Base-by-base conservation (phyloP, 2,797 vertebrate species). In the Lindbergichthys nudifrons region DNA sequence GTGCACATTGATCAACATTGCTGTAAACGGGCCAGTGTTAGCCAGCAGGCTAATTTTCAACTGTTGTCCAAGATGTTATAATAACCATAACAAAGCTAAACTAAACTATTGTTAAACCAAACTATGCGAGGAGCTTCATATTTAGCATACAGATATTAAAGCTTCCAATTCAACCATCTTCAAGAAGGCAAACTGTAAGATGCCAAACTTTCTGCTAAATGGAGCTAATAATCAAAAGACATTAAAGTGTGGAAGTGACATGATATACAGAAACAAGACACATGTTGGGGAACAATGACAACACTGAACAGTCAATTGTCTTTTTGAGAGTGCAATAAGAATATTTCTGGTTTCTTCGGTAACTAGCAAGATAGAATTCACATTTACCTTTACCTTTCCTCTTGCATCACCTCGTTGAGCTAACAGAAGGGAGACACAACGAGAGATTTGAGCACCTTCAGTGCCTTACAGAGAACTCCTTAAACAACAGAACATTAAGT, bases 331-430 rank as follows among this genome's bases (percentile, higher is more conserved):
- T 12, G 47, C 0, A 7, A 39, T 41, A 1, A 32, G 12, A 59
- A 15, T 30, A 41, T 43, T n/a, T 18, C 9, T 36, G 32, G 18
- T 36, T 32, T 47, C 8, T 14, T 14, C 14, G 13, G 14, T 48
- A 7, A 36, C 14, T 39, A n/a, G 6, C 4, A 9, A 41, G 13
- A 65, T 5, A 41, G 30, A 45, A 56, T 32, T 42, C 14, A 53
- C 2, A 78, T 64, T 83, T 82, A 85, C 77, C 81, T 81, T 77
- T 16, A n/a, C 1, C 8, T 18, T 43, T 36, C 1, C 1, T 5
- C 9, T 23, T 0, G 43, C 1, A 1, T 4, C 1, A 14, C 0
- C 12, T 46, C 2, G 1, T 45, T 57, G 56, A 9, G 2, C 62
- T 15, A 36, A 42, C 4, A 42, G 59, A 80, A 53, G 4, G 6